A percentile compares a stretch with the other conserved stretches of the same genome.
These are phyloP conservation scores for Odontesthes bonariensis DNA, from an alignment of 2,113 vertebrate genomes.

Conservation along the genomic window DNA sequence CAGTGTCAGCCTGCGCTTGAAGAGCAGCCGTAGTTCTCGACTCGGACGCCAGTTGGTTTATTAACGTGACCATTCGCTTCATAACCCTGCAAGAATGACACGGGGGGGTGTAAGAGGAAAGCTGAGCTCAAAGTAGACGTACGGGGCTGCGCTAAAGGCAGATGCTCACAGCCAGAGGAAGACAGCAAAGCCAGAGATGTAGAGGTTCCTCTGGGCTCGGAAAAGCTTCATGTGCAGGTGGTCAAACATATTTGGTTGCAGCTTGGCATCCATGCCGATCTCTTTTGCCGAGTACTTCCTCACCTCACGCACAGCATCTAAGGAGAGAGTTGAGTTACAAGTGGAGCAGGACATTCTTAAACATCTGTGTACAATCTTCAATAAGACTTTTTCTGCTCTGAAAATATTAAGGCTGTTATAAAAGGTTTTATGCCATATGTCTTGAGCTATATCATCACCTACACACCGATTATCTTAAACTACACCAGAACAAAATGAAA, in stretches of 20 bases:
- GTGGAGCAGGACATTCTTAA: not conserved
- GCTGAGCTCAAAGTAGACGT: not conserved
- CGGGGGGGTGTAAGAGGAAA: not conserved
- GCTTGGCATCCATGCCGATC: constrained; percentile 63
- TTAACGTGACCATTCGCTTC: constrained; percentile 90
- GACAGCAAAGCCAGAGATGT: constrained; percentile 96
- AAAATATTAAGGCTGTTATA: not conserved
- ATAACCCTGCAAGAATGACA: constrained; percentile 75
- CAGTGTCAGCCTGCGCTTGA: constrained; percentile 86
- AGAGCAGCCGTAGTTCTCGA: constrained; percentile 80
- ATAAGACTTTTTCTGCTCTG: not conserved
- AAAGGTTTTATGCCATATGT: not conserved
- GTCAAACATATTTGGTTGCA: constrained; percentile 84
- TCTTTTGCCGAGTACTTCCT: constrained; percentile 88
- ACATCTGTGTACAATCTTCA: not conserved
- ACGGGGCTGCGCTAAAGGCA: not conserved
- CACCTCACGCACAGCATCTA: constrained; percentile 95
- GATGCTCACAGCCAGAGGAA: constrained; percentile 97
- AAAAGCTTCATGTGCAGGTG: constrained; percentile 98
- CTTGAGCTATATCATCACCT: not conserved
- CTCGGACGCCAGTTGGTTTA: constrained; percentile 88
- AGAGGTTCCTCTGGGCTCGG: constrained; percentile 95
- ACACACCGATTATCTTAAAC: not conserved
- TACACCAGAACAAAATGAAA: not conserved
- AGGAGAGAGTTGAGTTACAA: constrained; percentile 15